These are phyloP conservation scores for Mugil cephalus DNA, from an alignment of 2,113 vertebrate species.

Conservation along the genomic window DNA sequence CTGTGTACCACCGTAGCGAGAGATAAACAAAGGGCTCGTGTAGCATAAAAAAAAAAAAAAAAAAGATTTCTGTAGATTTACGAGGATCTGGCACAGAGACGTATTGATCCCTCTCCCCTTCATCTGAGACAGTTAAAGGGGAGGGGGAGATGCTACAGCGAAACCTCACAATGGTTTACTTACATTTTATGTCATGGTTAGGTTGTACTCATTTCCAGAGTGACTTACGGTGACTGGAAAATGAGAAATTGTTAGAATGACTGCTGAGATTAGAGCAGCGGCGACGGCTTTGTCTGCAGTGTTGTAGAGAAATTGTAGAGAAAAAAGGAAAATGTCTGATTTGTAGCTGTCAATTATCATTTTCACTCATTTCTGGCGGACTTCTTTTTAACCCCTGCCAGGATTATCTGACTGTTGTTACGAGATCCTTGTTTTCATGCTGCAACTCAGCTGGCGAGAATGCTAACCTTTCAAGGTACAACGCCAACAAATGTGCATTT, in stretches of 20 bases:
- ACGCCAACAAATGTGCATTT: no score
- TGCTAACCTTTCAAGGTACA: no score
- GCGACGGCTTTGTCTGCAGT: no score
- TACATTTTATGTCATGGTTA: not conserved
- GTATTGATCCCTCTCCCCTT: constrained; percentile 53
- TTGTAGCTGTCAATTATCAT: no score
- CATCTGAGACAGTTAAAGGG: constrained; percentile 8
- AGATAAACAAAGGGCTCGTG: constrained; percentile 57
- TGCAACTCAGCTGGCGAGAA: no score
- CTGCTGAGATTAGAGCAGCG: not conserved
- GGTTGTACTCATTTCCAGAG: constrained; percentile 10
- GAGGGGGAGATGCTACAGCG: constrained; percentile 16
- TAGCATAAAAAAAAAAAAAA: constrained; percentile 60
- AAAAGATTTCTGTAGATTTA: constrained; percentile 64
- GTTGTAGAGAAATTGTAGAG: no score
- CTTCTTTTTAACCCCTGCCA: no score
- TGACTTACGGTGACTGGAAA: constrained; percentile 2
- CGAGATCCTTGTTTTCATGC: no score
- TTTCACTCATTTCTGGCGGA: no score
- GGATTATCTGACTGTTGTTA: no score
- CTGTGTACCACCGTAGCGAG: constrained; percentile 36
- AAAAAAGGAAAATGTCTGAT: no score
- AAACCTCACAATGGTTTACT: constrained; percentile 20
- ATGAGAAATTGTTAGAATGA: not conserved
- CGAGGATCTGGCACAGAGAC: constrained; percentile 26